Conservation (phyloP, 1,140 invertebrate species). For the Pseudachorutes palmiensis region DNA sequence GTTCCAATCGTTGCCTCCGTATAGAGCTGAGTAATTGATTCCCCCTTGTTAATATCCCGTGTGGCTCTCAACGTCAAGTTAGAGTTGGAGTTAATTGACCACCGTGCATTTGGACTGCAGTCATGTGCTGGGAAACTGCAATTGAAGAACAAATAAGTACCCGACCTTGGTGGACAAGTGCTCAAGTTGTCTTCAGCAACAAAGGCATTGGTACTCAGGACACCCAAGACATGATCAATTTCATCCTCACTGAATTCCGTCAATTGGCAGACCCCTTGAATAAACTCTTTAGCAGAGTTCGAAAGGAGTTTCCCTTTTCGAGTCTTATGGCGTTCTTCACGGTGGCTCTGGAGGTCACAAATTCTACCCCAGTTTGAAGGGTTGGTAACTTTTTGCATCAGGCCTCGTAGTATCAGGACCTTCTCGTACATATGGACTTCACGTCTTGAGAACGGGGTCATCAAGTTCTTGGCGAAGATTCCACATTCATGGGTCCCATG, state of each 20-base stretch:
- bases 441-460: not conserved
- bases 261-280: conserved; percentile 15
- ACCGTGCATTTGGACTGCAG: conserved; percentile 20
- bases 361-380: conserved; percentile 20
- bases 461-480: conserved; percentile 4
- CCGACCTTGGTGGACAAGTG: not conserved
- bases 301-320: conserved; percentile 13
- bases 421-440: conserved; percentile 22
- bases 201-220: conserved; percentile 24
- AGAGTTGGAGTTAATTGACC: conserved; percentile 17
- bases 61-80: conserved; percentile 22
- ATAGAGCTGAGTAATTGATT: conserved; percentile 18
- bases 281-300: conserved; percentile 14
- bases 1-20: conserved; percentile 50
- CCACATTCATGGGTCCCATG: conserved; percentile 20
- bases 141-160: conserved; percentile 20
- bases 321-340: not conserved
- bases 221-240: conserved; percentile 28
- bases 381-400: conserved; percentile 18
- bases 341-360: conserved; percentile 13
- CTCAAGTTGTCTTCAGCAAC: conserved; percentile 22
- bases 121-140: conserved; percentile 25
- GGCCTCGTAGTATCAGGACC: conserved; percentile 16
- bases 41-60: not conserved
- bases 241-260: not conserved